phyloP scores from a whole-genome alignment of 2,888 invertebrate species.

The Lasioglossum vierecki region DNA sequence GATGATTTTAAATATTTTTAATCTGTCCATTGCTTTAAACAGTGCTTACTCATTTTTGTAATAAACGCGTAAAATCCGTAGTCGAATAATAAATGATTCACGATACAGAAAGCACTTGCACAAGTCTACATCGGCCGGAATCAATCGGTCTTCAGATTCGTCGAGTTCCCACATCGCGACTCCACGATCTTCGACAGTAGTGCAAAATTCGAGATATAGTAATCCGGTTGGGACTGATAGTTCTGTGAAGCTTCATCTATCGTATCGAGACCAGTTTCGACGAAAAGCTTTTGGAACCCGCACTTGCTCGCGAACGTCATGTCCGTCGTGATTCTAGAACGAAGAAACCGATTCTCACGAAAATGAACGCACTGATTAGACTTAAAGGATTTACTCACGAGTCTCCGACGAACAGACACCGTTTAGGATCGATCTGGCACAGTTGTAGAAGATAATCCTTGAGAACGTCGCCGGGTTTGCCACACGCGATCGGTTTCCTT shows the following conservation, averaged over 20 bases:
- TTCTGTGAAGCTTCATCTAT: slow-evolving; percentile 53
- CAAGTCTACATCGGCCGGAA: no score
- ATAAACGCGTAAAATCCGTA: no score
- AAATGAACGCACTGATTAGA: no score
- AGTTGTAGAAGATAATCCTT: slow-evolving; percentile 77
- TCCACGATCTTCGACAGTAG: slow-evolving; percentile 43
- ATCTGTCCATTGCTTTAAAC: no score
- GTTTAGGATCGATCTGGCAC: slow-evolving; percentile 73
- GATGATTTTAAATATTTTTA: no score
- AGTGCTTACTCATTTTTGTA: no score
- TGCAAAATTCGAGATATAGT: slow-evolving; percentile 63
- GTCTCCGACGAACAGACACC: slow-evolving; percentile 80
- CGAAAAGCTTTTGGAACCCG: slow-evolving; percentile 75
- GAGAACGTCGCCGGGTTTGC: slow-evolving; percentile 85
- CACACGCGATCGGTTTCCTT: slow-evolving; percentile 83
- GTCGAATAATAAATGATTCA: no score
- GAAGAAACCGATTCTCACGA: background rate
- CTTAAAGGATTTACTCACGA: slow-evolving; percentile 71
- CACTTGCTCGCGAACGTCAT: slow-evolving; percentile 77
- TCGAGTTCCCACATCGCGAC: background rate
- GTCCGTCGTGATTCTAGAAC: slow-evolving; percentile 74
- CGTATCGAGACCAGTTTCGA: slow-evolving; percentile 70
- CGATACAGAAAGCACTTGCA: no score
- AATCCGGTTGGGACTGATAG: slow-evolving; percentile 66
- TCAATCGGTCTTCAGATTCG: background rate